These are phyloP conservation scores for Turritopsis rubra DNA, from an alignment of 30 jellyfish, hydroid and myxozoan genomes.

Conservation along the genomic window DNA sequence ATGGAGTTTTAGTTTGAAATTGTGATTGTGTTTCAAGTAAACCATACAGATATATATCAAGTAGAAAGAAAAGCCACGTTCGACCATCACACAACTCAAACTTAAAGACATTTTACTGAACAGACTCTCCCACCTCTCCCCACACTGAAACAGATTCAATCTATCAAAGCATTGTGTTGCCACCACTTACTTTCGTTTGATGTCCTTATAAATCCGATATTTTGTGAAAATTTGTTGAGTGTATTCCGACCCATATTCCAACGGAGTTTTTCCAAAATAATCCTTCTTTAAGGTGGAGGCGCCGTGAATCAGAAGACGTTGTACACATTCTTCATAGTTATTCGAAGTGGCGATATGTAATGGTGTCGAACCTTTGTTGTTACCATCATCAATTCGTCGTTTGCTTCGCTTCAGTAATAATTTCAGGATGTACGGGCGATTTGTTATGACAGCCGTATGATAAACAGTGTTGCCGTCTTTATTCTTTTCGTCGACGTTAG, in stretches of 20 bases:
- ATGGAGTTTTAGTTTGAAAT: neutral
- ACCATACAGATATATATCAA: no score
- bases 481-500: constrained; percentile 5
- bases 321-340: constrained; percentile 9
- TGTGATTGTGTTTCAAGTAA: neutral
- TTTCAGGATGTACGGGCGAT: constrained; percentile 21
- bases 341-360: constrained; percentile 29
- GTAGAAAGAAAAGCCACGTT: neutral
- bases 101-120: no score
- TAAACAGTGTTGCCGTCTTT: constrained; percentile 21
- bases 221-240: constrained; percentile 5
- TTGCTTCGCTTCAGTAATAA: neutral
- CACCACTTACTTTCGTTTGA: constrained; percentile 15
- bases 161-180: neutral
- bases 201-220: constrained; percentile 4
- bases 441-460: constrained; percentile 24
- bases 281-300: constrained; percentile 10
- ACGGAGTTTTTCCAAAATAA: constrained; percentile 20
- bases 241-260: constrained; percentile 18
- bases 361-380: constrained; percentile 25
- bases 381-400: constrained; percentile 3
- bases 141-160: no score
- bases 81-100: no score
- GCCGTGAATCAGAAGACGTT: constrained; percentile 17
- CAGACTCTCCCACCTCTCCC: no score